Conservation (phyloP, 2,888 invertebrate genomes). For the Ischnus inquisitorius region DNA sequence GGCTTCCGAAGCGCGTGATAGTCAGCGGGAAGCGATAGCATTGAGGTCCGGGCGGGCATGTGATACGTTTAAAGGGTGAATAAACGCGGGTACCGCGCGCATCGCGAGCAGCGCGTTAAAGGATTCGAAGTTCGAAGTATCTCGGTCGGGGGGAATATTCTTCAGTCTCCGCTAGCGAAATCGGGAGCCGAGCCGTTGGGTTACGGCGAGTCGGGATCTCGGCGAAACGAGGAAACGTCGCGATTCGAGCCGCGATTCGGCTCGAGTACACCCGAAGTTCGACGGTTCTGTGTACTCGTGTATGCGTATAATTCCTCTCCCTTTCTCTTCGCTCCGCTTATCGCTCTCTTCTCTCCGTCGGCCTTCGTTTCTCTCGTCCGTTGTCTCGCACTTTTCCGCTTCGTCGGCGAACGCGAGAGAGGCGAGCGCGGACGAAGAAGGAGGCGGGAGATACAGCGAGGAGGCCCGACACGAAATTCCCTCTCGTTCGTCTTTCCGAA, state of each 20-base stretch:
- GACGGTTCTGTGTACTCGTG: background rate
- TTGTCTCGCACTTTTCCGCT: constrained; percentile 50
- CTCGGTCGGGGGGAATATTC: constrained; percentile 36
- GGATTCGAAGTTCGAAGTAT: constrained; percentile 63
- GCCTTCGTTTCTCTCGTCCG: constrained; percentile 40
- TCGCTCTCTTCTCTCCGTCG: constrained; percentile 41
- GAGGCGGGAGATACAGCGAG: constrained; percentile 37
- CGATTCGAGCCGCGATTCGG: constrained; percentile 72
- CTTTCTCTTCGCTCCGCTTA: constrained; percentile 25
- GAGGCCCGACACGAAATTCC: constrained; percentile 27
- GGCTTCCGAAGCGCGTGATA: constrained; percentile 45
- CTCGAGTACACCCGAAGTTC: constrained; percentile 53
- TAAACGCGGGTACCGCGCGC: constrained; percentile 47
- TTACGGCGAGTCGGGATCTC: constrained; percentile 66
- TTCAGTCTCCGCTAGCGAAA: constrained; percentile 24
- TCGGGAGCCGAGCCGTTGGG: constrained; percentile 34
- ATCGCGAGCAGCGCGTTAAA: constrained; percentile 67
- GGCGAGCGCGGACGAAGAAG: constrained; percentile 20
- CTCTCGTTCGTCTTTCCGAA: constrained; percentile 31
- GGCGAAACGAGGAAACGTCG: constrained; percentile 78
- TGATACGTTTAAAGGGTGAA: constrained; percentile 74
- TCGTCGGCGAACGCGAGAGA: constrained; percentile 14
- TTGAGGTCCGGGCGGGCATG: constrained; percentile 73
- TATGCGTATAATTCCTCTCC: constrained; percentile 15
- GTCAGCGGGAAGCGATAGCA: constrained; percentile 72